Evolutionary conservation across 2,888 invertebrate genomes (phyloP).

Genomic region (Lasiommata megera): DNA sequence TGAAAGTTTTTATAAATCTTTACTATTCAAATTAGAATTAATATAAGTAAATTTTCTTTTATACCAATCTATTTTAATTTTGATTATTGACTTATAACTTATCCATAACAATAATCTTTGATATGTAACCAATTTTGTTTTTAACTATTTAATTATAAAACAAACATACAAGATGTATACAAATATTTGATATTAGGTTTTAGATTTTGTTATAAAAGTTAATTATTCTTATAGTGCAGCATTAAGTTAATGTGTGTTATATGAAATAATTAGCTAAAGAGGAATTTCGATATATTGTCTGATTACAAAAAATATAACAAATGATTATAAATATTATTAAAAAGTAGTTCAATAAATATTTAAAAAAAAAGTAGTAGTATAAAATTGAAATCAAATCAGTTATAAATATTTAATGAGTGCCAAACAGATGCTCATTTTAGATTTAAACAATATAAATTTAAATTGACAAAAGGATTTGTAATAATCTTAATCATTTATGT

Average conservation of each 20-base stretch:
- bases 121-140: neutral
- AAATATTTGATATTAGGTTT: neutral
- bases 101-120: neutral
- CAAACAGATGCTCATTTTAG: slow-evolving; percentile 23
- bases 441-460: neutral
- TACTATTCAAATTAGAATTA: neutral
- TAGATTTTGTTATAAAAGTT: neutral
- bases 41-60: neutral
- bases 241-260: no score
- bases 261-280: no score
- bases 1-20: neutral
- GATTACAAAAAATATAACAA: no score
- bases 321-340: neutral
- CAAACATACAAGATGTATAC: neutral
- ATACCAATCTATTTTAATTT: neutral
- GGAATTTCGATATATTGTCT: no score
- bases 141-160: neutral
- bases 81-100: no score
- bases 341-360: neutral
- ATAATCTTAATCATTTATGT: slow-evolving; percentile 8
- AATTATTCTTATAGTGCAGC: neutral
- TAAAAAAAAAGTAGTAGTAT: no score
- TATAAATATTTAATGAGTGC: slow-evolving; percentile 6
- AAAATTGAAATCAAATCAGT: no score
- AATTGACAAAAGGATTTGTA: slow-evolving; percentile 15